Conservation (phyloP, 2,113 vertebrate genomes). For the Sterrhoptilus dennistouni region DNA sequence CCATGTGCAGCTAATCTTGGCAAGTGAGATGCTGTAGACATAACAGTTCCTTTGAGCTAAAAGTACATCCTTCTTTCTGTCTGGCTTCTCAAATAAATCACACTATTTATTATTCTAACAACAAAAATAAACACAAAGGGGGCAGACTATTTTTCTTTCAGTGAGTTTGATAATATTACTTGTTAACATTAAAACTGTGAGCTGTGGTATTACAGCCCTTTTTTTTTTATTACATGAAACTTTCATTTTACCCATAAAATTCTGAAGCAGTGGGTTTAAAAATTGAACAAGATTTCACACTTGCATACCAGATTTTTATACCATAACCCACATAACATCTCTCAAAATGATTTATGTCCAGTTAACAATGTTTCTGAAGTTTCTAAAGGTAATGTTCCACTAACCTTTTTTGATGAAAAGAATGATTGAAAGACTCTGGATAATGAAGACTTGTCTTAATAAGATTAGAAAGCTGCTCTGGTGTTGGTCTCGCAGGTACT, state of each 20-base stretch:
- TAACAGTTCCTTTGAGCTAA: not conserved
- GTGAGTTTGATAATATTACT: not conserved
- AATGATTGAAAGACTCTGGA: constrained; percentile 88
- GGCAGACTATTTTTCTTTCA: not conserved
- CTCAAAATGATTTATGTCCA: not conserved
- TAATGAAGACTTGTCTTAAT: constrained; percentile 94
- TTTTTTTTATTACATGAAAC: not conserved
- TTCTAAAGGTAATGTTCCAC: not conserved
- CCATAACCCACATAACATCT: not conserved
- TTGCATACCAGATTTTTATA: not conserved
- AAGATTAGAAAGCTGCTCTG: constrained; percentile 89
- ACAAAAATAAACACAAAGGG: not conserved
- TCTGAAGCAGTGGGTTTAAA: not conserved
- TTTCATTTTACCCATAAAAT: not conserved
- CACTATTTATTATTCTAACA: not conserved
- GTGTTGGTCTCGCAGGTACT: constrained; percentile 76
- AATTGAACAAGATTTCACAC: not conserved
- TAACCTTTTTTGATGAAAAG: constrained; percentile 89
- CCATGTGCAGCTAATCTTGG: not conserved
- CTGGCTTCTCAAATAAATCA: not conserved
- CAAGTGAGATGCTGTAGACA: not conserved
- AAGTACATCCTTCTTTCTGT: not conserved
- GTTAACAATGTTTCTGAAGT: not conserved
- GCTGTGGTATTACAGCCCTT: not conserved
- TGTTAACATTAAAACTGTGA: not conserved